Base-by-base conservation (phyloP, 2,113 vertebrate species). In the Tringa solitaria region DNA sequence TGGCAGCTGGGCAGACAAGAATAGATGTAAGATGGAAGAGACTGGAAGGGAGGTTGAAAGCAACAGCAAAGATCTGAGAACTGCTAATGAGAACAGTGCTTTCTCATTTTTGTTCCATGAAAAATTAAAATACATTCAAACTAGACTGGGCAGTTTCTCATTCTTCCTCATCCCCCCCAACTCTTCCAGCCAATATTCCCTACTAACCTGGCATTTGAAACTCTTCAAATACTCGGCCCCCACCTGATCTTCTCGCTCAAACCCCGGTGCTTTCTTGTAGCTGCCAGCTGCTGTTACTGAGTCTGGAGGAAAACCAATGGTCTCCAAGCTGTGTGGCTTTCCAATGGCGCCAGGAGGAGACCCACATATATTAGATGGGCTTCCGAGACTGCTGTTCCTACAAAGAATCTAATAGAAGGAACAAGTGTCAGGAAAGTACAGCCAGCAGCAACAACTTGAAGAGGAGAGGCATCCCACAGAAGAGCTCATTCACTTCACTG, bases 201-300 rank as follows among this genome's bases (percentile, higher is more conserved):
- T 78, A 95, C 97, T 98, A 97, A 98, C 98, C 98, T 98, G 98
- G 95, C 98, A 98, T 97, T 98, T 98, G 96, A 98, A 98, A 92
- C 87, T 98, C 95, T 98, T 98, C 96, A 98, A 98, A 97, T 98
- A 98, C 89, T 98, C 98, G 6, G 98, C 93, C 97, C 98, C 98
- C 96, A 99, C 98, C 98, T 99, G 99, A 97, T 99, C 99, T 96
- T 99, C 99, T 95, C 99, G 98, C 97, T 99, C 99, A 68, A 99
- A 99, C 65, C 99, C 99, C 8, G 99, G 99, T 10, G 99, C 99
- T 91, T 99, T 99, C 96, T 99, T 99, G 88, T 99, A 99, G 88
- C 98, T 98, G 75, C 98, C 97, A 3, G 98, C 98, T 43, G 98
- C 97, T 85, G 99, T 98, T 53, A 98, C 98, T 88, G 97, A 96